phyloP scores from a whole-genome alignment of 2,888 invertebrate species.

The Perithous albicinctus region DNA sequence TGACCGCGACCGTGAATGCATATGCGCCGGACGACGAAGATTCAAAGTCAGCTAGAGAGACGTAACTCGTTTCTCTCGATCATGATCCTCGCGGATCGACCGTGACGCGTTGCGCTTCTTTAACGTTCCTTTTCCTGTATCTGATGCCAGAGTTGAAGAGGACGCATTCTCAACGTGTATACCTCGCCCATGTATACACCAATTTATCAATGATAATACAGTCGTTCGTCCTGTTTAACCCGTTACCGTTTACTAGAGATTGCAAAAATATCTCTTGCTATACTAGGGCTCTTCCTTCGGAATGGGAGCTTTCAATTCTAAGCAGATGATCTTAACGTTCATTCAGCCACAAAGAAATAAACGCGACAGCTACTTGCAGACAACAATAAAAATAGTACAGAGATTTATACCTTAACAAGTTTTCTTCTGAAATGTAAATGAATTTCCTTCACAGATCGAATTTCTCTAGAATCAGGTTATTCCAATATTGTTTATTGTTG shows the following conservation, averaged over 20 bases:
- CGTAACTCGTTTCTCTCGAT: slow-evolving; percentile 67
- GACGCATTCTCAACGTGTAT: slow-evolving; percentile 78
- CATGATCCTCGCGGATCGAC: slow-evolving; percentile 63
- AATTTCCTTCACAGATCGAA: too few relatives aligned
- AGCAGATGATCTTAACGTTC: background rate
- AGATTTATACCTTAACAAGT: background rate
- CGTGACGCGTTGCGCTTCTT: slow-evolving; percentile 68
- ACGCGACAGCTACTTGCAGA: background rate
- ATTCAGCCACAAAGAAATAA: background rate
- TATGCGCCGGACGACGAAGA: slow-evolving; percentile 46
- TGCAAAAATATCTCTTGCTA: slow-evolving; percentile 69
- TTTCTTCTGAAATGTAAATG: background rate
- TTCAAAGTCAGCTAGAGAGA: slow-evolving; percentile 66
- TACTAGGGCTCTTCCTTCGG: background rate
- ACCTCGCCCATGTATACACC: slow-evolving; percentile 55
- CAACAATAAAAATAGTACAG: background rate
- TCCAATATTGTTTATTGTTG: too few relatives aligned
- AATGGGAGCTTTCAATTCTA: slow-evolving; percentile 6
- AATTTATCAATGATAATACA: slow-evolving; percentile 65
- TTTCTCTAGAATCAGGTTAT: too few relatives aligned
- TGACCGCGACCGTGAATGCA: slow-evolving; percentile 30
- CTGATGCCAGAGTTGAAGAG: slow-evolving; percentile 71
- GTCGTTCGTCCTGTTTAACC: slow-evolving; percentile 80
- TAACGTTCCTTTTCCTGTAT: slow-evolving; percentile 59
- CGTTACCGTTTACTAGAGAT: slow-evolving; percentile 72